Percentiles rank a stretch among this genome's conserved stretches.
phyloP scores from a whole-genome alignment of 2,888 invertebrate genomes.

The Lutraria lutraria region DNA sequence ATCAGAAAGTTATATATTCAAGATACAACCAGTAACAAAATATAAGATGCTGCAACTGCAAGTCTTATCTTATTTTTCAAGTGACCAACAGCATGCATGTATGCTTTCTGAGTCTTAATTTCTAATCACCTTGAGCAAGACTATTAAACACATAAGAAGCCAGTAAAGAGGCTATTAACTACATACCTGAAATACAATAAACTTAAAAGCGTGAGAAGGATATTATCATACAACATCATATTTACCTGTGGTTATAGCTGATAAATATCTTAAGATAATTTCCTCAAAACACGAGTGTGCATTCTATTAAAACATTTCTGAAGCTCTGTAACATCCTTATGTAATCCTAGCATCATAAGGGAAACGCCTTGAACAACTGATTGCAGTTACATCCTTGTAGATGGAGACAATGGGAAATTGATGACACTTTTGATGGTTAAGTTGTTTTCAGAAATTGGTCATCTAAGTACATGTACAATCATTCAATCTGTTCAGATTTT shows the following conservation, averaged over 20 bases:
- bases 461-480: too few species aligned
- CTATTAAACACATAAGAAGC: too few species aligned
- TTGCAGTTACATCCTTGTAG: background rate
- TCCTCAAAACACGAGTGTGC: background rate
- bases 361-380: background rate
- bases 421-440: background rate
- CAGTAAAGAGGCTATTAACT: background rate
- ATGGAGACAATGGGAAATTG: background rate
- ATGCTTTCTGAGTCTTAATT: too few species aligned
- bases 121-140: too few species aligned
- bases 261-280: background rate
- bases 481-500: too few species aligned
- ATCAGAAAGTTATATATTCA: too few species aligned
- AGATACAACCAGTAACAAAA: too few species aligned
- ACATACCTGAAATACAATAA: constrained; percentile 1
- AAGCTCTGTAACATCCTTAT: background rate
- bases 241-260: background rate
- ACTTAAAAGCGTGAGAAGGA: background rate
- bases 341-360: background rate
- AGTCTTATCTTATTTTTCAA: too few species aligned
- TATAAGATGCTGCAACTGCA: too few species aligned
- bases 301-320: background rate
- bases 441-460: too few species aligned
- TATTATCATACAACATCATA: background rate
- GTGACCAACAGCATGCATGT: too few species aligned